Evolutionary conservation across 2,797 vertebrate species (phyloP).

Genomic region (Coluber constrictor): DNA sequence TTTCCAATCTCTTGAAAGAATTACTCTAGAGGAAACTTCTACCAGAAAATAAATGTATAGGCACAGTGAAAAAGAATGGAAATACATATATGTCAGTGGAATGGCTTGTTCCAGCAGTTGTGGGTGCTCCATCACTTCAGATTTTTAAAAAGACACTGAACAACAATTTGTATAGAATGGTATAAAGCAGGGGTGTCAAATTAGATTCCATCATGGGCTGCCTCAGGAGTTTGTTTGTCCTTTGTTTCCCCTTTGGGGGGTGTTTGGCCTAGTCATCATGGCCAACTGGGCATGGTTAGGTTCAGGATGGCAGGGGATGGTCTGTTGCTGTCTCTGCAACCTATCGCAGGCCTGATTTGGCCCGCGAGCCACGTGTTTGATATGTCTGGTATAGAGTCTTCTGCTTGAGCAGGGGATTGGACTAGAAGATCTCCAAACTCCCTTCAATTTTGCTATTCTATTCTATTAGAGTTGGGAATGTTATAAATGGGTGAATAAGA

Average conservation of each 20-base stretch:
- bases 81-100: background rate
- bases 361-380: too few species aligned
- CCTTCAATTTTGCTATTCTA: background rate
- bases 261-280: too few species aligned
- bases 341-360: too few species aligned
- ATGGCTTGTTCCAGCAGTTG: background rate
- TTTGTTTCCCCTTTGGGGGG: too few species aligned
- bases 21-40: background rate
- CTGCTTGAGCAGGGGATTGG: background rate
- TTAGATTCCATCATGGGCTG: too few species aligned
- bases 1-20: background rate
- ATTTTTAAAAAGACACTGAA: background rate
- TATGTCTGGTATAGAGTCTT: background rate
- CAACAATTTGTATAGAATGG: background rate
- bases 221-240: too few species aligned
- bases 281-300: too few species aligned
- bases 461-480: background rate
- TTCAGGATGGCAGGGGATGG: too few species aligned
- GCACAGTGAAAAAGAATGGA: background rate
- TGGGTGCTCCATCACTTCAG: background rate
- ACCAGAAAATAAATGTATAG: background rate
- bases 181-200: background rate
- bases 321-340: too few species aligned
- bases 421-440: background rate
- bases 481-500: background rate